Base-by-base conservation (phyloP, 2,888 invertebrate genomes). In the Periphyllus acericola region DNA sequence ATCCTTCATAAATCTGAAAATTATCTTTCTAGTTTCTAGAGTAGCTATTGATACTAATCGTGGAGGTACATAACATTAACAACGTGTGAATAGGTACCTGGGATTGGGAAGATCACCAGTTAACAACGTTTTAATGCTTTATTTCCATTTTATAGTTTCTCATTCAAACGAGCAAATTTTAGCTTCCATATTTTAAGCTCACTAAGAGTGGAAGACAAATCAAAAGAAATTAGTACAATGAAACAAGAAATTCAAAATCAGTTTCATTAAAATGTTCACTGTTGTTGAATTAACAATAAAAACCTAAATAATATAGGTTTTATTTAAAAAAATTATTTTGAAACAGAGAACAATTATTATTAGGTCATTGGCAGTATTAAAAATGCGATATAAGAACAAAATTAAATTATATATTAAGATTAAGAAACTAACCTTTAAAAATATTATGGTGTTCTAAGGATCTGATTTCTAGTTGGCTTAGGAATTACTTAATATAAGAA, bases 1-100 rank as follows among this genome's bases (percentile, higher is more conserved):
- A 90, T 90, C 40, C 90, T 79, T 83, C 90, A 90, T 60, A 90
- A 79, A 8, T 89, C 89, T 29, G 90, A 90, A 85, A 90, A 90
- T 86, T 89, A 89, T 60, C 90, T n/a, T n/a, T n/a, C n/a, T n/a
- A n/a, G n/a, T 89, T 89, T 90, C 90, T 8, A 89, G 72, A 72
- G 72, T 32, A 72, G 72, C 34, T 40, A 3, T 75, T 75, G 36
- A 75, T 40, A 78, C 29, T 55, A 52, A 52, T 5, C 46, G 32
- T 78, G 78, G 29, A 78, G 29, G 19, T 55, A 52, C 0, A 17
- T n/a, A 52, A 21, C 1, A 2, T 52, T 52, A 52, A 55, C 29
- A 34, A 55, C 34, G 32, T 32, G 8, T 79, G 32, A 79, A 79
- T 60, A 52, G 11, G n/a, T n/a, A n/a, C n/a, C n/a, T n/a, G n/a